Percentiles rank a stretch among this genome's conserved stretches.
These are phyloP conservation scores for Spongilla lacustris DNA, from an alignment of 37 sponge, comb jelly and placozoan species.

Conservation along the genomic window DNA sequence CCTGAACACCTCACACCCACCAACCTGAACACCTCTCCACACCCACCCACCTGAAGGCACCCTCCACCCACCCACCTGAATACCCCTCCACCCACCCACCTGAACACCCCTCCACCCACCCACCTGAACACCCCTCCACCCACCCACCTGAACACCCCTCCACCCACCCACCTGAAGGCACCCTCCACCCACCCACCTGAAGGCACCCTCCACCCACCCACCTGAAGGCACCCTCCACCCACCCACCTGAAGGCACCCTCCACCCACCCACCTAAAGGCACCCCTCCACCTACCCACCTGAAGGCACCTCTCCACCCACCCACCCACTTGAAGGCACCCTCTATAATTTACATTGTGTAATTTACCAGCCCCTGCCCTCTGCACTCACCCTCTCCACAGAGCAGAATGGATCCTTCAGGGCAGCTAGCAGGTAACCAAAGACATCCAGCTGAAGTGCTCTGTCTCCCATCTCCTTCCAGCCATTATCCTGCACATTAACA, in stretches of 20 bases:
- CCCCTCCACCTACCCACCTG: too few species aligned
- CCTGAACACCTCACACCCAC: too few species aligned
- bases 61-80: too few species aligned
- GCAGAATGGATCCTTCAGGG: constrained; percentile 42
- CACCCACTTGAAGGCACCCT: background rate
- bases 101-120: too few species aligned
- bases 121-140: too few species aligned
- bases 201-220: background rate
- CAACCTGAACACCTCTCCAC: too few species aligned
- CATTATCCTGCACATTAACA: constrained; percentile 14
- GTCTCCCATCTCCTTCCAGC: constrained; percentile 26
- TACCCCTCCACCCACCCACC: too few species aligned
- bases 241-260: background rate
- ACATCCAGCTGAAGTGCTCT: constrained; percentile 42
- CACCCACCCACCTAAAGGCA: background rate
- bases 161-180: too few species aligned
- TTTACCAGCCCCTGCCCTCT: background rate
- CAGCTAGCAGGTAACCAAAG: constrained; percentile 45
- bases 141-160: too few species aligned
- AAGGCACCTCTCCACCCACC: background rate
- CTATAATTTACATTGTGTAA: background rate
- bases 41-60: too few species aligned
- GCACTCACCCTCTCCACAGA: constrained; percentile 54
- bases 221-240: too few species aligned
- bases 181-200: too few species aligned